Percentiles rank a stretch among this genome's conserved stretches.
Conservation (phyloP, 1,140 invertebrate species). For the Saccostrea cuccullata region DNA sequence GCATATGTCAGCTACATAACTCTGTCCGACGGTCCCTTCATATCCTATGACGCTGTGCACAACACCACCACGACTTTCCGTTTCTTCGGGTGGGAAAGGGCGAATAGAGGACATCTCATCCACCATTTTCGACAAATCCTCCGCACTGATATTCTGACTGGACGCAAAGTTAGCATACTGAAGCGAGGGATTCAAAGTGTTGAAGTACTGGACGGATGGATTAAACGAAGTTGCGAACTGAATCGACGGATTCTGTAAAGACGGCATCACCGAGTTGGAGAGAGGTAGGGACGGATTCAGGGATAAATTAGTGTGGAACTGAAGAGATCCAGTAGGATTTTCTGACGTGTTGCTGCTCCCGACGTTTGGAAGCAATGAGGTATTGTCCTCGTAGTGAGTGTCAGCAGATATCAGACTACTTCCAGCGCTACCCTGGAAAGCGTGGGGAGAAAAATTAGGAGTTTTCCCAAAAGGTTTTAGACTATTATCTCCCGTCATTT, state of each 20-base stretch:
- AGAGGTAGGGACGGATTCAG: neutral
- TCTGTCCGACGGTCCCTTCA: conserved; percentile 48
- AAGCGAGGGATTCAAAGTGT: neutral
- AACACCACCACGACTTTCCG: conserved; percentile 39
- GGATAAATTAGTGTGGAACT: neutral
- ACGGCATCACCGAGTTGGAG: neutral
- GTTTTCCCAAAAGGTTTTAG: conserved; percentile 47
- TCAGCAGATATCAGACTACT: conserved; percentile 52
- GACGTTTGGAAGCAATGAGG: conserved; percentile 60
- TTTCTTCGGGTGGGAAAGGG: neutral
- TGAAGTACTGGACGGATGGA: conserved; percentile 1
- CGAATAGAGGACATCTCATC: conserved; percentile 54
- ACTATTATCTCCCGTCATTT: conserved; percentile 43
- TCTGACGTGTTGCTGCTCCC: conserved; percentile 59
- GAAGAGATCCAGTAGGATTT: conserved; percentile 46
- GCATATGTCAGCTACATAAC: conserved; percentile 49
- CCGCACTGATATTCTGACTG: conserved; percentile 44
- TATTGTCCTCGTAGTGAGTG: conserved; percentile 56
- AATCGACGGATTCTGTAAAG: conserved; percentile 12
- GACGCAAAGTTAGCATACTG: conserved; percentile 8
- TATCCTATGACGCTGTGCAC: conserved; percentile 47
- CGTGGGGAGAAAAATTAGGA: conserved; percentile 28
- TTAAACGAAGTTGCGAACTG: conserved; percentile 20
- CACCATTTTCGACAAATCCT: conserved; percentile 52
- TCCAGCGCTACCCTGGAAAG: conserved; percentile 38